These are phyloP conservation scores for Theristus sp. DNA, from an alignment of 2,888 invertebrate species.

Conservation along the genomic window DNA sequence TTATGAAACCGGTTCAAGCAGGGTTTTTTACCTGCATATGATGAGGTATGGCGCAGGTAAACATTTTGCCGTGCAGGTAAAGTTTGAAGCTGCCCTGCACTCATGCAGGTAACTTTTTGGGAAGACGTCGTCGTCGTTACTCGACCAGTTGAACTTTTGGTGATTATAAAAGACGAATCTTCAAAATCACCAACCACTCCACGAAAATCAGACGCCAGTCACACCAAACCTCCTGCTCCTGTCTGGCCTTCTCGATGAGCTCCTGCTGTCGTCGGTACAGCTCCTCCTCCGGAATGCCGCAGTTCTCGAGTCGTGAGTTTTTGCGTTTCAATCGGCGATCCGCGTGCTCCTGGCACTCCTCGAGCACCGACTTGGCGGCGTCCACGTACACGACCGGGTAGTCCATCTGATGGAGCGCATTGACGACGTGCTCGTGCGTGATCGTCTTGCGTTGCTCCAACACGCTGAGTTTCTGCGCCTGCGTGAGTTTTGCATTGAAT, in stretches of 20 bases:
- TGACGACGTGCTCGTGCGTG: constrained; percentile 25
- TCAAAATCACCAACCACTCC: too few relatives aligned
- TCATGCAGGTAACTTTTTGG: too few relatives aligned
- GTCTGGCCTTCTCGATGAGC: constrained; percentile 61
- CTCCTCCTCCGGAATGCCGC: constrained; percentile 96
- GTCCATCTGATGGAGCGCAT: constrained; percentile 59
- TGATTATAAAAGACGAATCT: too few relatives aligned
- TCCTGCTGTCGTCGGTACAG: constrained; percentile 85
- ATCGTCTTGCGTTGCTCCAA: constrained; percentile 26
- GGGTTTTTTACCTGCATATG: too few relatives aligned
- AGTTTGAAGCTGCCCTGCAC: too few relatives aligned
- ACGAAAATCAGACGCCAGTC: too few relatives aligned
- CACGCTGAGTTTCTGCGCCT: constrained; percentile 23
- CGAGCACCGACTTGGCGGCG: constrained; percentile 81
- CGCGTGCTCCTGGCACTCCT: constrained; percentile 90
- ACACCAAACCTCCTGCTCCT: background rate
- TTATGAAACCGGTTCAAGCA: too few relatives aligned
- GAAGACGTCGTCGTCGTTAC: too few relatives aligned
- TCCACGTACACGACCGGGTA: constrained; percentile 71
- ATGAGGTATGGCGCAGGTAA: too few relatives aligned
- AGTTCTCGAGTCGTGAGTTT: constrained; percentile 83
- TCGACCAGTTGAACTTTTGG: too few relatives aligned
- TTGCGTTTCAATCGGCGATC: constrained; percentile 56
- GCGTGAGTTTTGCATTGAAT: too few relatives aligned
- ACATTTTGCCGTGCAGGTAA: too few relatives aligned